phyloP scores from a whole-genome alignment of 2,113 vertebrate species.

The Stomatorhinus ivindoensis region DNA sequence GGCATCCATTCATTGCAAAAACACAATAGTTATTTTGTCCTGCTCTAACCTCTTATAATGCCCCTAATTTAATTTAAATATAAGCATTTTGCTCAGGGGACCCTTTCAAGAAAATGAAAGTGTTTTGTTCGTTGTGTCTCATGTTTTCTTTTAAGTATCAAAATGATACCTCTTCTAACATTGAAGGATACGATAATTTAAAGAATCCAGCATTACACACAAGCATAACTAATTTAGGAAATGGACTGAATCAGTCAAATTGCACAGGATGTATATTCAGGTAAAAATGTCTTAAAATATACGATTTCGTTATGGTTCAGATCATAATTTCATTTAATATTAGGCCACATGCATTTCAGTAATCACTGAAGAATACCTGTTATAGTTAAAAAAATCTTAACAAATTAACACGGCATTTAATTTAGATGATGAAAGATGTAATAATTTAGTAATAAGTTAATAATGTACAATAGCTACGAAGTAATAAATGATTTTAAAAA shows the following conservation, averaged over 20 bases:
- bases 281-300: not conserved
- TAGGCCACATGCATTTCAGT: not conserved
- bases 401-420: not conserved
- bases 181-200: not conserved
- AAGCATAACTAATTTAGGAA: not conserved
- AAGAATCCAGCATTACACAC: not conserved
- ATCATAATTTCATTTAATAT: not conserved
- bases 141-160: not conserved
- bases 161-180: not conserved
- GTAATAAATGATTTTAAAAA: not conserved
- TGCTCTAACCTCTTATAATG: not conserved
- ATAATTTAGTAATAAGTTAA: not conserved
- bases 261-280: not conserved
- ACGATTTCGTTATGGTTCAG: not conserved
- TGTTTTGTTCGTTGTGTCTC: not conserved
- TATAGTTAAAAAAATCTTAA: not conserved
- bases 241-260: not conserved
- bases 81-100: not conserved
- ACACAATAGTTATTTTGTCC: conserved; percentile 6
- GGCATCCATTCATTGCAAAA: not conserved
- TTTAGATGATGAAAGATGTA: not conserved
- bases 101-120: not conserved
- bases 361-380: not conserved
- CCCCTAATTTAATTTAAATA: not conserved
- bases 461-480: not conserved